Evolutionary conservation across 2,888 invertebrate genomes (phyloP).

Genomic region (Caenorhabditis sp.): DNA sequence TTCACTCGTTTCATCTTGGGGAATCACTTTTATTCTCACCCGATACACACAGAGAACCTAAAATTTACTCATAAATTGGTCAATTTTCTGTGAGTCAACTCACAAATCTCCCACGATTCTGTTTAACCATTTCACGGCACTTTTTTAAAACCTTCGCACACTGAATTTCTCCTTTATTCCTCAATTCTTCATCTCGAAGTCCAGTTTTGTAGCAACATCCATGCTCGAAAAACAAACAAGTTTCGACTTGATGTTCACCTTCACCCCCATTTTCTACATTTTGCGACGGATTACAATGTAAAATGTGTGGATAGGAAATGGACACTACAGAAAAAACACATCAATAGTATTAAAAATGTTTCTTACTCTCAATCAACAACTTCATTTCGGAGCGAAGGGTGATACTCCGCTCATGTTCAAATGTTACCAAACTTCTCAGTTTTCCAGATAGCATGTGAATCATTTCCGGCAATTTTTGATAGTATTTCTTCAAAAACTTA

Average conservation of each 20-base stretch:
- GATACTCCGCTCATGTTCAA: not conserved
- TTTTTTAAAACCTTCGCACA: not conserved
- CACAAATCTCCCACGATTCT: slow-evolving; percentile 12
- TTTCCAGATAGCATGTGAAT: not conserved
- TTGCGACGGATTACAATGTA: slow-evolving; percentile 14
- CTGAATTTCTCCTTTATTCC: not conserved
- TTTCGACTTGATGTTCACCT: not conserved
- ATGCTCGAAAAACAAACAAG: not conserved
- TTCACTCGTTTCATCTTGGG: not conserved
- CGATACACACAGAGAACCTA: slow-evolving; percentile 9
- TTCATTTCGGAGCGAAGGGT: not conserved
- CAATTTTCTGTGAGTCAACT: no score
- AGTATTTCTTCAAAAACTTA: slow-evolving; percentile 15
- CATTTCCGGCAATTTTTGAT: slow-evolving; percentile 3
- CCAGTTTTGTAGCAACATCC: not conserved
- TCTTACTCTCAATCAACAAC: not conserved
- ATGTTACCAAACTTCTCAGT: not conserved
- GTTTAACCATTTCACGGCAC: not conserved
- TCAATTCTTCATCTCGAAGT: not conserved
- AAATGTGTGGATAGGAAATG: slow-evolving; percentile 17
- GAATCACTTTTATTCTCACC: slow-evolving; percentile 1
- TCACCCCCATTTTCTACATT: slow-evolving; percentile 1
- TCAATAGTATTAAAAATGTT: not conserved
- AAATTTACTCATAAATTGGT: no score
- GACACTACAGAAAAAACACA: slow-evolving; percentile 6